Evolutionary conservation across 2,113 vertebrate species (phyloP).

Genomic region (Chamaea fasciata): DNA sequence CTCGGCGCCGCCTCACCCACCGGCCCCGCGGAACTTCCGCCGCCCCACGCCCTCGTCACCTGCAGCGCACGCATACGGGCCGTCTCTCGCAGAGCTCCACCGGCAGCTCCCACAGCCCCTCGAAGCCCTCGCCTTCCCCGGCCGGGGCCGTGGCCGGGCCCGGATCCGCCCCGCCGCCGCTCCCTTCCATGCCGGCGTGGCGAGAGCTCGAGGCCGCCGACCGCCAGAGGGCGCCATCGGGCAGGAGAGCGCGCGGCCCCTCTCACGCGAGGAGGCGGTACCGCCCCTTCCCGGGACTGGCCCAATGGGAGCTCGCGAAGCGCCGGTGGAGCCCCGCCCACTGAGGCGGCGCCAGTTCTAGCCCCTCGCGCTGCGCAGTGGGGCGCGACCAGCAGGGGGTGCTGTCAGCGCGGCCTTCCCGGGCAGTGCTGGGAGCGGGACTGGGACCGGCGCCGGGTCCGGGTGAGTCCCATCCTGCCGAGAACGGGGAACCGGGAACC

Average conservation of each 20-base stretch:
- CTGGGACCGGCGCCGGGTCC: accelerated
- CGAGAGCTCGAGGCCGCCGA: not conserved
- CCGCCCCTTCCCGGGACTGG: not conserved
- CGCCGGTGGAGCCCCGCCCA: accelerated
- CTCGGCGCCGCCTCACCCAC: not conserved
- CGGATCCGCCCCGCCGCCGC: not conserved
- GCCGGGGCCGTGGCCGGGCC: too few species aligned
- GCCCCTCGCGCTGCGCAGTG: accelerated
- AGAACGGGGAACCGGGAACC: too few species aligned
- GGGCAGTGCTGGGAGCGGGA: accelerated
- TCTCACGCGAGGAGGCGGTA: not conserved
- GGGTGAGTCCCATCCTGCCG: not conserved
- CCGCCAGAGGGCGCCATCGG: not conserved
- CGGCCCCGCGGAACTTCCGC: too few species aligned
- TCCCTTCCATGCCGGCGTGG: not conserved
- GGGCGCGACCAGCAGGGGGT: accelerated
- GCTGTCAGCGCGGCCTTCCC: not conserved
- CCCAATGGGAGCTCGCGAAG: not conserved
- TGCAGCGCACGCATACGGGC: constrained; percentile 85
- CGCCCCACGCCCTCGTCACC: constrained; percentile 64
- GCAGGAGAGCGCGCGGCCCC: accelerated
- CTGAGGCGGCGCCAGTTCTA: accelerated
- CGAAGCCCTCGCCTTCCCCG: constrained; percentile 51
- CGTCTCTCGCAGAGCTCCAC: constrained; percentile 80
- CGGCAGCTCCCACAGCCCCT: constrained; percentile 79